Percentiles rank a stretch among this genome's conserved stretches.
Conservation (phyloP, 2,797 vertebrate genomes). For the Phalloptychus januarius region DNA sequence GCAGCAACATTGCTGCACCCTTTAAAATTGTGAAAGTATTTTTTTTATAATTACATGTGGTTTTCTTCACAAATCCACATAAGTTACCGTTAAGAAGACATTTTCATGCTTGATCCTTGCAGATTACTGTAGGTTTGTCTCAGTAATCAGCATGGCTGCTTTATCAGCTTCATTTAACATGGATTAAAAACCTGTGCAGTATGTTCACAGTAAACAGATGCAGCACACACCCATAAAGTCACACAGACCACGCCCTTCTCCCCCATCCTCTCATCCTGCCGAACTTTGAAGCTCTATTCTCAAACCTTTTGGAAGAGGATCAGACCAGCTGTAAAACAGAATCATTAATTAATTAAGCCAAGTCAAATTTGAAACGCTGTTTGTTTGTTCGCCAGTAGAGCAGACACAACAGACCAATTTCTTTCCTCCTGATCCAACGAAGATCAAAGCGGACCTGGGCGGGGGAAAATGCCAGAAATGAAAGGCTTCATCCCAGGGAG, state of each 20-base stretch:
- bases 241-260: slow-evolving; percentile 50
- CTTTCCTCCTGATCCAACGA: slow-evolving; percentile 81
- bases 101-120: neutral
- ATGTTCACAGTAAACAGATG: slow-evolving; percentile 47
- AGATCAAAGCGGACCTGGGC: slow-evolving; percentile 91
- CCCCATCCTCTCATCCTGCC: slow-evolving; percentile 75
- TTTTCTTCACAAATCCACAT: slow-evolving; percentile 7
- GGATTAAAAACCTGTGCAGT: slow-evolving; percentile 19
- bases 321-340: slow-evolving; percentile 98
- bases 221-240: slow-evolving; percentile 36
- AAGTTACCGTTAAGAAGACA: slow-evolving; percentile 19
- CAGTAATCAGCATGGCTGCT: neutral
- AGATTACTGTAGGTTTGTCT: neutral
- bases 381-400: slow-evolving; percentile 98
- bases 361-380: slow-evolving; percentile 99
- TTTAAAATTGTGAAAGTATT: slow-evolving; percentile 39
- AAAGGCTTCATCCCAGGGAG: slow-evolving; percentile 79
- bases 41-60: neutral
- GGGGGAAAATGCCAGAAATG: slow-evolving; percentile 77
- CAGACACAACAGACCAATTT: slow-evolving; percentile 89
- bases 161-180: slow-evolving; percentile 28
- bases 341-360: slow-evolving; percentile 99
- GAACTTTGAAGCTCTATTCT: slow-evolving; percentile 97
- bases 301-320: slow-evolving; percentile 98
- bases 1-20: slow-evolving; percentile 30